Percentiles rank a stretch among this genome's conserved stretches.
Conservation (phyloP, 2,113 vertebrate species). For the Neoarius graeffei region DNA sequence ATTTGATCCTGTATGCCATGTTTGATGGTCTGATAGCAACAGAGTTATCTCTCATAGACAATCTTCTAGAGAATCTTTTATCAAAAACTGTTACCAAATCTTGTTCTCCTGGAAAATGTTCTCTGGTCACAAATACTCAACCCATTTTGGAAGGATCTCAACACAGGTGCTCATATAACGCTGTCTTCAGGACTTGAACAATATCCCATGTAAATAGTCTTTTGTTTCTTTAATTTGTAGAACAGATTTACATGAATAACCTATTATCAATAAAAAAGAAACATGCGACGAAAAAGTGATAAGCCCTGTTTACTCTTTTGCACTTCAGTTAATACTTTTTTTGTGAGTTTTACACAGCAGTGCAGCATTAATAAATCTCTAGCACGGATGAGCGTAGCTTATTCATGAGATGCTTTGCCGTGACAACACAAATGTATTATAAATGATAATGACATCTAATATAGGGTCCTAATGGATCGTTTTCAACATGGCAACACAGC, state of each 20-base stretch:
- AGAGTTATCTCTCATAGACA: background rate
- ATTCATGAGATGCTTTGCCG: background rate
- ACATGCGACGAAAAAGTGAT: conserved; percentile 1
- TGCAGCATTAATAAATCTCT: background rate
- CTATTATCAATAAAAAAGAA: conserved; percentile 65
- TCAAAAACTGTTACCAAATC: background rate
- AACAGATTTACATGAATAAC: conserved; percentile 37
- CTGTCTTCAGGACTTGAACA: conserved; percentile 54
- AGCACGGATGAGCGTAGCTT: background rate
- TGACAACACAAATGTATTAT: conserved; percentile 33
- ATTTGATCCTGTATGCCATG: background rate
- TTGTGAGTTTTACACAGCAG: background rate
- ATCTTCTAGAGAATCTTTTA: background rate
- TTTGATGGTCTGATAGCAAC: background rate
- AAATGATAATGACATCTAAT: conserved; percentile 30
- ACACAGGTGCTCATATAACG: conserved; percentile 59
- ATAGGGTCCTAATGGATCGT: conserved; percentile 41
- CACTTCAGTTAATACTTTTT: background rate
- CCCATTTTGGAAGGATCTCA: conserved; percentile 50
- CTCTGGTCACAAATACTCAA: conserved; percentile 44
- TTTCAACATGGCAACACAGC: conserved; percentile 37
- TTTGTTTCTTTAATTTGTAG: conserved; percentile 56
- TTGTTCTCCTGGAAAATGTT: conserved; percentile 56
- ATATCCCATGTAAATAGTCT: conserved; percentile 67
- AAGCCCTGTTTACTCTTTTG: conserved; percentile 2